Percentiles rank a stretch among this genome's conserved stretches.
Conservation (phyloP, 2,888 invertebrate genomes). For the Mylabris sibirica region DNA sequence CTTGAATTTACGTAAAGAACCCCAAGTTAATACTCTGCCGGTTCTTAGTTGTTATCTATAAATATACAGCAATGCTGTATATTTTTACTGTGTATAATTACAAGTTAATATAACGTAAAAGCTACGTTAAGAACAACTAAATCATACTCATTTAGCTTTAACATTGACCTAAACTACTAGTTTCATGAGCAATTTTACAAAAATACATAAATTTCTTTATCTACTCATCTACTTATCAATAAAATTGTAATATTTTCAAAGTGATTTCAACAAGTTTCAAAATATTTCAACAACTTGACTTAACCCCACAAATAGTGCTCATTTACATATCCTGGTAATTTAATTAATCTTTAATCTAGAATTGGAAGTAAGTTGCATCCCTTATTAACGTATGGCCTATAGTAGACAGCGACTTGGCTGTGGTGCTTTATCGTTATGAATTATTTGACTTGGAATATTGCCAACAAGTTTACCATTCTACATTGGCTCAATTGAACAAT, state of each 20-base stretch:
- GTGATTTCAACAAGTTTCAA: background rate
- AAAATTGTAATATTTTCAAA: background rate
- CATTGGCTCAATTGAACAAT: constrained; percentile 10
- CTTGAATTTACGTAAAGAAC: background rate
- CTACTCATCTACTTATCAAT: background rate
- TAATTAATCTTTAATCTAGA: constrained; percentile 34
- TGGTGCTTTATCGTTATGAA: constrained; percentile 20
- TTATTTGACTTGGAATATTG: constrained; percentile 19
- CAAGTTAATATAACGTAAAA: background rate
- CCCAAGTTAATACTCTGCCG: background rate
- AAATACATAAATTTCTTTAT: background rate
- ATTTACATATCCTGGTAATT: constrained; percentile 31
- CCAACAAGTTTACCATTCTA: constrained; percentile 12
- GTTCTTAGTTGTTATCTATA: background rate
- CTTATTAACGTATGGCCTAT: constrained; percentile 31
- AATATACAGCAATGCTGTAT: background rate
- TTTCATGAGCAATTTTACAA: background rate
- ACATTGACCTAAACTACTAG: background rate
- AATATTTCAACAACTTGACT: background rate
- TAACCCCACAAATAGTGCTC: constrained; percentile 15
- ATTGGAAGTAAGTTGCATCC: constrained; percentile 29
- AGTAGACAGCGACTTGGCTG: constrained; percentile 10
- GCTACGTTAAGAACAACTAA: background rate
- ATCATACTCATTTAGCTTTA: background rate
- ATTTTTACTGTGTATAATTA: background rate